Base-by-base conservation (phyloP, 1,140 invertebrate species). In the Dendroctonus valens region DNA sequence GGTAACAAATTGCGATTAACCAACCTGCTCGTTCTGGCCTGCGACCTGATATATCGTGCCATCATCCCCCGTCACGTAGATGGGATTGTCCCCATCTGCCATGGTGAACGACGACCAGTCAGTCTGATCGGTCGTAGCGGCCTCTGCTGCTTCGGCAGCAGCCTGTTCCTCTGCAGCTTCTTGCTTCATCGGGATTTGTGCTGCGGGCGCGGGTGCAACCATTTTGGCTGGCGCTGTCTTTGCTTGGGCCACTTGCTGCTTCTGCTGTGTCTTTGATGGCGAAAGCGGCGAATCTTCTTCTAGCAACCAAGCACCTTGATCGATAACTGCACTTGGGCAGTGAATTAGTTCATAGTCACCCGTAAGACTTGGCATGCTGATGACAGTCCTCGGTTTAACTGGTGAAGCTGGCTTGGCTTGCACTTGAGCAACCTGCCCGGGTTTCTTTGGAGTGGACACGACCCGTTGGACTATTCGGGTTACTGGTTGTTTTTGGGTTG, bases 11-110 rank as follows among this genome's bases (percentile, higher is more conserved):
- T 12, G 7, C 49, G 11, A 15, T n/a, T 54, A 40, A 54, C 49
- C 48, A 61, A 68, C 66, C 58, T 71, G 68, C 63, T 90, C 89
- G 67, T 89, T 90, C 71, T 91, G 87, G 6, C 90, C 89, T 0
- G 90, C 86, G 15, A 92, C 83, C 77, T 85, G 83, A 73, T 85
- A 87, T 0, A 88, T 82, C 0, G 86, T 85, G 8, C 86, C 85
- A 72, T 87, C 85, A 53, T 91, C 89, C 4, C 86, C 86, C 2
- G 85, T 82, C 40, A 88, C 87, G 75, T 87, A 81, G 64, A 87
- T 80, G 14, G 85, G 85, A 9, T 83, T 76, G 54, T 84, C 82
- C 6, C 75, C 77, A 40, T 74, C 73, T 5, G 67, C 61, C 46
- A 76, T 69, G 7, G 70, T 72, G 54, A 74, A 74, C 7, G 73